Evolutionary conservation across 2,888 invertebrate genomes (phyloP).

Genomic region (Nycteola revayana): DNA sequence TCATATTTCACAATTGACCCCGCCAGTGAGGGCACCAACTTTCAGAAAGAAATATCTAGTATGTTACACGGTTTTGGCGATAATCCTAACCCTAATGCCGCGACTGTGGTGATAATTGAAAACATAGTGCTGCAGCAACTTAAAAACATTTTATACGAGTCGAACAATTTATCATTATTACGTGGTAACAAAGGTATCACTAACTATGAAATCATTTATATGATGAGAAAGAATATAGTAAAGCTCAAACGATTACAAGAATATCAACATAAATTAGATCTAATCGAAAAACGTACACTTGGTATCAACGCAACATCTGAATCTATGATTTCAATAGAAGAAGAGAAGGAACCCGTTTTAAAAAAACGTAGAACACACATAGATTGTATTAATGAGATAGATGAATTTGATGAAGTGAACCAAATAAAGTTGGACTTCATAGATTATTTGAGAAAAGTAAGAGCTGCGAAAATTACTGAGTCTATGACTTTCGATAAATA

Average conservation of each 20-base stretch:
- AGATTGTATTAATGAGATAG: conserved; percentile 76
- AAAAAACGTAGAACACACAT: conserved; percentile 70
- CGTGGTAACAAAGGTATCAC: conserved; percentile 79
- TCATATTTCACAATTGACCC: conserved; percentile 67
- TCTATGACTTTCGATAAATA: conserved; percentile 83
- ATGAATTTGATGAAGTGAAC: conserved; percentile 80
- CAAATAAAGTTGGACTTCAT: conserved; percentile 79
- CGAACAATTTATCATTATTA: conserved; percentile 84
- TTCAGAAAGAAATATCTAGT: conserved; percentile 87
- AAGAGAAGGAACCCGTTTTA: conserved; percentile 75
- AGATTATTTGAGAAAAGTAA: conserved; percentile 81
- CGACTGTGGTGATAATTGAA: conserved; percentile 92
- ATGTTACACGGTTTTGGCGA: conserved; percentile 98
- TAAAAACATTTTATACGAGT: conserved; percentile 88
- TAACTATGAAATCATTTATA: conserved; percentile 88
- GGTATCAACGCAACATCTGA: conserved; percentile 41
- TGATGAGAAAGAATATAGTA: conserved; percentile 90
- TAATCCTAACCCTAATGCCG: conserved; percentile 89
- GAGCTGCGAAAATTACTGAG: conserved; percentile 81
- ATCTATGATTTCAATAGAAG: conserved; percentile 60
- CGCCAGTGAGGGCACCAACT: conserved; percentile 62
- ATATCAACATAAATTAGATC: conserved; percentile 84
- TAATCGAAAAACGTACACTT: conserved; percentile 56
- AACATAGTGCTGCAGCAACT: conserved; percentile 92
- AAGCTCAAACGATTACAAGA: conserved; percentile 89